Evolutionary conservation across 2,113 vertebrate genomes (phyloP).

Genomic region (Ammospiza nelsoni): DNA sequence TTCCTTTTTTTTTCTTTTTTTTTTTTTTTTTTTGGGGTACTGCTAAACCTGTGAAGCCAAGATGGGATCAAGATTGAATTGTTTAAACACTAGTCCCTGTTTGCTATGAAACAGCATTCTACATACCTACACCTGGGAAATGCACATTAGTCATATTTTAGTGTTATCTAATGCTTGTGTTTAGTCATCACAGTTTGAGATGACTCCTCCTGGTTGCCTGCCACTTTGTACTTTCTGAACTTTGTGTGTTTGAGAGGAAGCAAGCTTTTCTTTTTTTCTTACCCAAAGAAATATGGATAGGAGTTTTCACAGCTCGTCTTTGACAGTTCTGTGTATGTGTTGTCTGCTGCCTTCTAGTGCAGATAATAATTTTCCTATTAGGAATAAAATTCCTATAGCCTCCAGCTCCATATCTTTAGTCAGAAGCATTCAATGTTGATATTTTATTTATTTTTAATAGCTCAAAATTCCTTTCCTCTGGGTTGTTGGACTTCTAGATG

Average conservation of each 20-base stretch:
- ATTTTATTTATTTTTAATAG: neutral
- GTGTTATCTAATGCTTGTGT: neutral
- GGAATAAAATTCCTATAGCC: neutral
- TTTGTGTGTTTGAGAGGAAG: neutral
- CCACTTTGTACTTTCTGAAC: neutral
- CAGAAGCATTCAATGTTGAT: neutral
- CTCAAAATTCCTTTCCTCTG: neutral
- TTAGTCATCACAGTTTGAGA: slow-evolving; percentile 16
- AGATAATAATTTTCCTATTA: neutral
- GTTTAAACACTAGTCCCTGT: neutral
- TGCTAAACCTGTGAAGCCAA: neutral
- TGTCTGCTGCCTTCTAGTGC: neutral
- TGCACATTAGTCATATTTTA: slow-evolving; percentile 1
- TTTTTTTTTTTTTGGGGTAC: neutral
- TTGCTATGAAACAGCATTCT: neutral
- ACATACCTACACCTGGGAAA: neutral
- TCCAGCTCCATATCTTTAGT: neutral
- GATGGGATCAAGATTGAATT: neutral
- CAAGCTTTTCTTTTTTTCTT: neutral
- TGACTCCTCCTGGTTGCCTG: neutral
- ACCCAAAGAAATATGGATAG: neutral
- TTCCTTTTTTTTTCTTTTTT: neutral
- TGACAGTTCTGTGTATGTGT: neutral
- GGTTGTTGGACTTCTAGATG: neutral
- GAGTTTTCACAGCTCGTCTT: neutral